Evolutionary conservation across 2,797 vertebrate genomes (phyloP), one percentile per base, ranked within the genome.

Genomic region (Gila robusta): DNA sequence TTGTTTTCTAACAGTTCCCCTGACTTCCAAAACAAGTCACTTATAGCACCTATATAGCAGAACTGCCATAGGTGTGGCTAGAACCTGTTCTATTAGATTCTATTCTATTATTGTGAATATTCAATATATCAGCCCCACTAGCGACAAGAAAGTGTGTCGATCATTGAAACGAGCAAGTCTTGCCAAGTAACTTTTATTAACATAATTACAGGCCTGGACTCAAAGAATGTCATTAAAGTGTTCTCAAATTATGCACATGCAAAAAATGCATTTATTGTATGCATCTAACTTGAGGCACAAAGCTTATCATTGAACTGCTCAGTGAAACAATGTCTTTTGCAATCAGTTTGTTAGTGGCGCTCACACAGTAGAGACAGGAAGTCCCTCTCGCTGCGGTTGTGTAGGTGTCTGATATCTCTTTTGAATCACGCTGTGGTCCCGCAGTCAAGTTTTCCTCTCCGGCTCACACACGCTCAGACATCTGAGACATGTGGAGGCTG

Each of bases 341-440:
- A 14, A n/a, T 47, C 2, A 14, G 41, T 64, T 64, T 64, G 71
- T 21, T 47, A n/a, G 39, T 47, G 77, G 37, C 3, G n/a, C 59
- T 64, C 56, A 12, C 77, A 41, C 21, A 0, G 81, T 23, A 49
- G 71, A 83, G 56, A 74, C 19, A 64, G 39, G 70, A 73, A 49
- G 70, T 74, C 35, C 67, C 49, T 56, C 49, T 41, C 67, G 6
- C 9, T 5, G 71, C 6, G 1, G 52, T 14, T 1, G 72, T 39
- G 71, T 67, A 52, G 59, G 72, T 76, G 32, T 17, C 28, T 76
- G 59, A 76, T 52, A 49, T 62, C 77, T 64, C 56, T 44, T 66
- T 79, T 44, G 59, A 79, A 64, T 79, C 9, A 6, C n/a, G 49
- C 44, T 39, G 41, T 26, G 41, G 72, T 83, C 66, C 47, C 52